Percentiles rank a stretch among this genome's conserved stretches.
These are phyloP conservation scores for Phortica variegata DNA, from an alignment of 1,140 invertebrate genomes.

Conservation along the genomic window DNA sequence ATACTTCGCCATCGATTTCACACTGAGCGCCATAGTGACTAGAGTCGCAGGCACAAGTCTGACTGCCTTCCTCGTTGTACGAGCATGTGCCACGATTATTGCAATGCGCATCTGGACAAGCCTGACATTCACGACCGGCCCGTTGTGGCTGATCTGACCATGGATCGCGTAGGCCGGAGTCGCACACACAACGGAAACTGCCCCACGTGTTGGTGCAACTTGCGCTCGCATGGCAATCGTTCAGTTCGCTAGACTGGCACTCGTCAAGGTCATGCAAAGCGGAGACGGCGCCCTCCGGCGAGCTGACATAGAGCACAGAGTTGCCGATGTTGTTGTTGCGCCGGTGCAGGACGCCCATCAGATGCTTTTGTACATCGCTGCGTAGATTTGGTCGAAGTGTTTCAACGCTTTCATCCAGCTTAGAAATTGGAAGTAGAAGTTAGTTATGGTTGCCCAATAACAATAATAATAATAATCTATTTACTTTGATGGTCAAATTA, in stretches of 20 bases:
- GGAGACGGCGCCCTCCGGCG: slow-evolving; percentile 72
- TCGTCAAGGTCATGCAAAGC: slow-evolving; percentile 84
- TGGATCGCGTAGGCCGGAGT: slow-evolving; percentile 74
- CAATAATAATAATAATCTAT: neutral
- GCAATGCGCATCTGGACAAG: slow-evolving; percentile 77
- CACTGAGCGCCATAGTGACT: slow-evolving; percentile 86
- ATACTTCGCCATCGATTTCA: slow-evolving; percentile 87
- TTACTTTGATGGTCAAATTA: slow-evolving; percentile 76
- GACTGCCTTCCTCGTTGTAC: slow-evolving; percentile 71
- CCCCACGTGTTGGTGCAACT: slow-evolving; percentile 89
- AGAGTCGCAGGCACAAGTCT: slow-evolving; percentile 77
- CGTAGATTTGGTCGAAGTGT: slow-evolving; percentile 68
- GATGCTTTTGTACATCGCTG: slow-evolving; percentile 76
- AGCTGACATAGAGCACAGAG: slow-evolving; percentile 80
- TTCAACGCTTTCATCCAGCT: slow-evolving; percentile 67
- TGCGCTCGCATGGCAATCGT: slow-evolving; percentile 88
- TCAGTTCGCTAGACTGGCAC: slow-evolving; percentile 78
- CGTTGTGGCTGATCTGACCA: slow-evolving; percentile 63
- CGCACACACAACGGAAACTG: slow-evolving; percentile 81
- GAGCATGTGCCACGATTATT: slow-evolving; percentile 80
- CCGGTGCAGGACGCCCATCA: slow-evolving; percentile 79
- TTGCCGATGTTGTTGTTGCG: slow-evolving; percentile 83
- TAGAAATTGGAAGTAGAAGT: neutral
- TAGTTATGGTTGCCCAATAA: too few species aligned
- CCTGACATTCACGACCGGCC: slow-evolving; percentile 72